A percentile compares a stretch with the other conserved stretches of the same genome.
These are phyloP conservation scores for Venustaconcha ellipsiformis DNA, from an alignment of 1,140 invertebrate species.

Conservation along the genomic window DNA sequence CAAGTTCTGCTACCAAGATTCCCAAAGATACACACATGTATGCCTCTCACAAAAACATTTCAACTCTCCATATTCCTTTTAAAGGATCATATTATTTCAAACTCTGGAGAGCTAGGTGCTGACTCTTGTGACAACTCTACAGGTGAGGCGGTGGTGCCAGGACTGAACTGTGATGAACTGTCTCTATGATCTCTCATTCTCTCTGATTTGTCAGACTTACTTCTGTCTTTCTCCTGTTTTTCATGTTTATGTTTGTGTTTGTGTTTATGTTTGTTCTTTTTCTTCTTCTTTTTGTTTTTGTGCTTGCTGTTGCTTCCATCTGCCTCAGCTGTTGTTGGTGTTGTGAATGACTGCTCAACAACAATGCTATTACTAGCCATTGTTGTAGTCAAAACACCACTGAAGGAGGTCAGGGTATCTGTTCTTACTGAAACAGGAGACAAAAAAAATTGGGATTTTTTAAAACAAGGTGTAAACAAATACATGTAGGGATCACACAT, in stretches of 20 bases:
- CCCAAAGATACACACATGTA: too few relatives aligned
- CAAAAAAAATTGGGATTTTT: neutral
- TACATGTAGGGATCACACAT: too few relatives aligned
- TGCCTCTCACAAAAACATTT: too few relatives aligned
- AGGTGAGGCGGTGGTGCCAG: conserved; percentile 27
- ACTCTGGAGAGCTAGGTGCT: conserved; percentile 57
- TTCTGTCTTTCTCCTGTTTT: conserved; percentile 53
- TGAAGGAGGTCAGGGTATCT: conserved; percentile 35
- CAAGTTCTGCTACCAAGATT: too few relatives aligned
- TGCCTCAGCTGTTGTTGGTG: conserved; percentile 1
- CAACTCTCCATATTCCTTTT: too few relatives aligned
- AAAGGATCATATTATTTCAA: conserved; percentile 50
- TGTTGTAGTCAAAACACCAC: conserved; percentile 29
- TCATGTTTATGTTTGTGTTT: conserved; percentile 70
- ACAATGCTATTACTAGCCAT: neutral
- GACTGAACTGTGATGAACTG: conserved; percentile 31
- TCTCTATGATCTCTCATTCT: conserved; percentile 33
- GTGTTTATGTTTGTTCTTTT: conserved; percentile 72
- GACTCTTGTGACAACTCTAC: conserved; percentile 28
- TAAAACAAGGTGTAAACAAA: neutral
- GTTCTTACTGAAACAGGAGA: conserved; percentile 3
- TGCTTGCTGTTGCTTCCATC: conserved; percentile 2
- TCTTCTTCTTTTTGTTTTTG: conserved; percentile 73
- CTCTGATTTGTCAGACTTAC: conserved; percentile 35
- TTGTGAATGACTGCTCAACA: neutral